These are phyloP conservation scores for Caenorhabditis wallacei DNA, from an alignment of 2,888 invertebrate species.

Conservation along the genomic window DNA sequence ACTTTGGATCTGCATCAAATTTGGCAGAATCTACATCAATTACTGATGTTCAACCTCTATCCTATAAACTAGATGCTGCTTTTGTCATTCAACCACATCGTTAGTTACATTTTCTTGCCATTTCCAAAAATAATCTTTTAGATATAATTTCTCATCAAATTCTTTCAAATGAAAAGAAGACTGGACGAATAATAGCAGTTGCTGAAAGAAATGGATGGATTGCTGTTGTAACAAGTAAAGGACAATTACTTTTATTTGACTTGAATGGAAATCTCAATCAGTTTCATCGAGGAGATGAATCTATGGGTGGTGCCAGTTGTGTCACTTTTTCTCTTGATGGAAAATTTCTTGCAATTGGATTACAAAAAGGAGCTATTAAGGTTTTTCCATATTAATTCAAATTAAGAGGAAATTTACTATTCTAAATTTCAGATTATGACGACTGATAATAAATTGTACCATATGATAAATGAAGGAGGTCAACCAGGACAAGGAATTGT, in stretches of 20 bases:
- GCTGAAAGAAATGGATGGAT: slow-evolving; percentile 68
- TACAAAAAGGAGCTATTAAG: slow-evolving; percentile 70
- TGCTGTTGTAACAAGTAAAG: slow-evolving; percentile 78
- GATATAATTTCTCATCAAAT: slow-evolving; percentile 78
- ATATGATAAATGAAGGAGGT: slow-evolving; percentile 87
- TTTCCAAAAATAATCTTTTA: slow-evolving; percentile 34
- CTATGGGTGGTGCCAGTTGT: slow-evolving; percentile 70
- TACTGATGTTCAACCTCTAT: slow-evolving; percentile 36
- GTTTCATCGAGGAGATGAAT: slow-evolving; percentile 70
- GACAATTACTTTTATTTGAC: slow-evolving; percentile 77
- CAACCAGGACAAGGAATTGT: slow-evolving; percentile 91
- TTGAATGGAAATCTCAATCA: slow-evolving; percentile 69
- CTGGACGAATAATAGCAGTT: slow-evolving; percentile 71
- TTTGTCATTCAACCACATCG: slow-evolving; percentile 66
- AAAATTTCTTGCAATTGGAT: slow-evolving; percentile 69
- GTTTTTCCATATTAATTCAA: slow-evolving; percentile 28
- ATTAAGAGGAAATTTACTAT: slow-evolving; percentile 69
- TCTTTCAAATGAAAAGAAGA: slow-evolving; percentile 58
- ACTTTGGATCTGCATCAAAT: slow-evolving; percentile 48
- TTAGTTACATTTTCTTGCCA: background rate
- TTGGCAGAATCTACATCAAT: slow-evolving; percentile 36
- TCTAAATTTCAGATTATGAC: slow-evolving; percentile 35
- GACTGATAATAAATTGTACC: slow-evolving; percentile 55
- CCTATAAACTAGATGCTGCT: slow-evolving; percentile 69
- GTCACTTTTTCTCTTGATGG: slow-evolving; percentile 70